Evolutionary conservation across 1,140 invertebrate species (phyloP), one percentile per base, ranked within the genome.

Genomic region (Caenorhabditis briggsae): DNA sequence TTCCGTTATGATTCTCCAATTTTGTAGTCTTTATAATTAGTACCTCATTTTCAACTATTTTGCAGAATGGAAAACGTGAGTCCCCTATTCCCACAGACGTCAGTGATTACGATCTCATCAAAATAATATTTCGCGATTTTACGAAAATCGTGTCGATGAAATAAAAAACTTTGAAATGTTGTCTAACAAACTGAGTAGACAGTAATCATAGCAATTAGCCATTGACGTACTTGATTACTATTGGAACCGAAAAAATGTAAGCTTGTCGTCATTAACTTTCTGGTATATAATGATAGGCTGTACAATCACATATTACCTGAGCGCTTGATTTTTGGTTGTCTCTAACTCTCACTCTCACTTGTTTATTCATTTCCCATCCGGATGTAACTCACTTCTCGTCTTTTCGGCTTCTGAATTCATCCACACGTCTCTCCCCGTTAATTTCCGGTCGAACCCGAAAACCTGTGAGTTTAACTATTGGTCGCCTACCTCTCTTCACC

Each of bases 401-500:
- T 12, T n/a, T 78, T 78, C 46, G 5, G 3, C 18, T 9, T n/a
- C 14, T 8, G 12, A 78, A 23, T 41, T 50, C 46, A 50, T 70
- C 46, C 46, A 78, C 70, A 78, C 43, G 46, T 50, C 50, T 53
- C 70, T 50, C 33, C 33, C 33, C 70, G 70, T n/a, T 50, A 78
- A 78, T 78, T 78, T 78, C 70, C 70, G 43, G 70, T 50, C 46
- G 20, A 78, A 48, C 33, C 59, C 46, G 41, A 53, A 50, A 78
- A 78, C 46, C 70, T 78, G 46, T 50, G 46, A 78, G 70, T 78
- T 78, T 50, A 53, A 78, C 20, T 78, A 78, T 78, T 78, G 70
- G 46, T 78, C 70, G 70, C 70, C 70, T 50, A 41, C 70, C 33
- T 11, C 23, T 33, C 33, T 33, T 11, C 25, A 8, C 16, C 65